Base-by-base conservation (phyloP, 2,113 vertebrate genomes). In the Nycticebus coucang region DNA sequence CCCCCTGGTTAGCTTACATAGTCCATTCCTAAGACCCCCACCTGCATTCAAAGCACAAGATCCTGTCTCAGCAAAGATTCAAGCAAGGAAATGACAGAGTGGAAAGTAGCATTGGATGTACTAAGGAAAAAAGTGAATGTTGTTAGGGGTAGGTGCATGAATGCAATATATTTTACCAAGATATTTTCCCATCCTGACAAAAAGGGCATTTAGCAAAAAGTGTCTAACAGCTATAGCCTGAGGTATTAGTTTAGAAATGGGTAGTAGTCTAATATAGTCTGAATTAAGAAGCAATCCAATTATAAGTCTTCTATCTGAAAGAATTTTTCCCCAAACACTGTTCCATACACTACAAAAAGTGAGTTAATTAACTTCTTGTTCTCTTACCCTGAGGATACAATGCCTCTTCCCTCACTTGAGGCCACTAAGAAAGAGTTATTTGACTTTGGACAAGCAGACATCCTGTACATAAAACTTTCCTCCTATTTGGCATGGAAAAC, bases 161-260 rank as follows among this genome's bases (percentile, higher is more conserved):
- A 92, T 71, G 4, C 7, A 41, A 24, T 68, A 59, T 87, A 90
- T 88, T 85, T 33, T 83, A 79, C 22, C 6, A 62, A 79, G 80
- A 77, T 15, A 84, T 92, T 94, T 92, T 90, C 74, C n/a, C 89
- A 21, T 89, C 22, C 89, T 77, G 14, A n/a, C 11, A 79, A 93
- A 91, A 89, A 72, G n/a, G 6, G 8, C 22, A n/a, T 30, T 71
- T 5, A 64, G 19, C 4, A 77, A 81, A 81, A 96, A 64, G n/a
- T 53, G 13, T 81, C 7, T 69, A 75, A 28, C 0, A 4, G n/a
- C 50, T 66, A 3, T 57, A 93, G 21, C 1, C 7, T 66, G 24
- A 92, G 45, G 19, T 80, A 57, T 88, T 69, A 95, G 30, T 55
- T 84, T 85, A 69, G 28, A 92, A 93, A 79, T 64, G 45, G 4